Evolutionary conservation across 2,888 invertebrate genomes (phyloP), one percentile per base, ranked within the genome.

Genomic region (Ctenicera cuprea): DNA sequence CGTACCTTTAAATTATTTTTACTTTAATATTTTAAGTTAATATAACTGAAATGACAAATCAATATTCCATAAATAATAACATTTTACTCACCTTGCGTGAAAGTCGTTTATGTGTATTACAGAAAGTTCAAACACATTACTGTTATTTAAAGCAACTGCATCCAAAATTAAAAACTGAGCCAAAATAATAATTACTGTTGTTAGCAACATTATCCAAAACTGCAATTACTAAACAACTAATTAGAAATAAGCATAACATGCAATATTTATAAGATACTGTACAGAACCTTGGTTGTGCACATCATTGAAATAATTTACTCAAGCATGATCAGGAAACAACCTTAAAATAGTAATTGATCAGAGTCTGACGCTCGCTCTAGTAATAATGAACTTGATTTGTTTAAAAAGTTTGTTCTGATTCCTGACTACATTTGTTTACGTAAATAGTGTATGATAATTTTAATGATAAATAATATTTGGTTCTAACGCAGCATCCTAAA

Each of bases 41-140:
- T 22, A 5, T 38, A 26, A 45, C n/a, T n/a, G n/a, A n/a, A n/a
- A n/a, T n/a, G n/a, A n/a, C n/a, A n/a, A n/a, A n/a, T n/a, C n/a
- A n/a, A n/a, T n/a, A n/a, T n/a, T n/a, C n/a, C n/a, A n/a, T n/a
- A 43, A 62, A 43, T 20, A 0, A 11, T 18, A 41, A 12, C 16
- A 5, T 26, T n/a, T 2, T 20, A 82, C 87, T 84, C 83, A 90
- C 90, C 90, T 88, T 11, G 90, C 89, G 79, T 90, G 90, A 80
- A 90, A 90, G 85, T 90, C 90, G 78, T 90, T 90, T 64, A 89
- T 88, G 80, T 90, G 90, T 64, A 90, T 87, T 62, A 92, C 88
- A 77, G 91, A 89, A 73, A 92, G 18, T 20, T 59, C 59, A 59
- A 59, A 82, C 75, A 88, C 87, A 76, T 89, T 90, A 18, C 22